These are phyloP conservation scores for Leucopternis melanops DNA, from an alignment of 2,113 vertebrate genomes.

Conservation along the genomic window DNA sequence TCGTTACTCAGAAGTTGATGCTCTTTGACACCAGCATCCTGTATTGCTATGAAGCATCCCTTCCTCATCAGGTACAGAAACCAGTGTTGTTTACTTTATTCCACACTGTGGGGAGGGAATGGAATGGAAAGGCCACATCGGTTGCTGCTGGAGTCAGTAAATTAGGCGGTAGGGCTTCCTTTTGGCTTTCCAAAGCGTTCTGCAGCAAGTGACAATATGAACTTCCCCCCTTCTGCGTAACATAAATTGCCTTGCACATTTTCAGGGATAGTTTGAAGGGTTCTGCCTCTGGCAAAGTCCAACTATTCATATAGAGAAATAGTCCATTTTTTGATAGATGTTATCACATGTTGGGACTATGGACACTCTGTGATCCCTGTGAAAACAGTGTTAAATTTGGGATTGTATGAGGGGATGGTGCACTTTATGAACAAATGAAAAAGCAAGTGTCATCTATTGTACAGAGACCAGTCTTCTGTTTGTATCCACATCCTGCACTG, in stretches of 20 bases:
- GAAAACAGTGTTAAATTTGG: not conserved
- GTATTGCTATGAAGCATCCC: constrained; percentile 93
- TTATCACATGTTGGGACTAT: not conserved
- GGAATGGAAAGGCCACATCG: not conserved
- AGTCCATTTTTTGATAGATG: not conserved
- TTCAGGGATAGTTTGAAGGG: not conserved
- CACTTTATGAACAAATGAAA: not conserved
- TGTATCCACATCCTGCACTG: not conserved
- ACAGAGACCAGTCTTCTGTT: not conserved
- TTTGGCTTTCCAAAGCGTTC: not conserved
- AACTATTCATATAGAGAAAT: not conserved
- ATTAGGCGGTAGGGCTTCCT: not conserved
- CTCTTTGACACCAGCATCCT: constrained; percentile 94
- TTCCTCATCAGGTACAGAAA: constrained; percentile 83
- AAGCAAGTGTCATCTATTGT: not conserved
- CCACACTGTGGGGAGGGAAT: not conserved
- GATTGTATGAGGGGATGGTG: not conserved
- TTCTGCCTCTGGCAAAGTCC: not conserved
- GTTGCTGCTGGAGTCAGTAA: not conserved
- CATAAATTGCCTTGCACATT: not conserved
- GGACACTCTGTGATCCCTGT: not conserved
- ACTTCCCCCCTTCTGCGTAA: not conserved
- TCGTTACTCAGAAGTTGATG: constrained; percentile 84
- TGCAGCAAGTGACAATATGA: not conserved
- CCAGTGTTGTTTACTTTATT: not conserved